phyloP scores from a whole-genome alignment of 2,888 invertebrate genomes.

The Empis stercorea region DNA sequence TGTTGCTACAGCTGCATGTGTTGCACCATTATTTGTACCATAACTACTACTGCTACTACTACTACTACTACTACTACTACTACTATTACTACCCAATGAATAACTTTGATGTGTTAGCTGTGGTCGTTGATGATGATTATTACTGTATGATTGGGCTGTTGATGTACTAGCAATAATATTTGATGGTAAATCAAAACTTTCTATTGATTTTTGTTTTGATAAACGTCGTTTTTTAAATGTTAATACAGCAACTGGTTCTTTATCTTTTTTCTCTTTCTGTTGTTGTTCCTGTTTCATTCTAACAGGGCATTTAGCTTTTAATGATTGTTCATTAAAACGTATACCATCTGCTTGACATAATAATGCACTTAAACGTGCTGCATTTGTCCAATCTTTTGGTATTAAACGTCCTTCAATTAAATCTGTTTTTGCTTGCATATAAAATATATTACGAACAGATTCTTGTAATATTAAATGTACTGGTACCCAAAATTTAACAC shows the following conservation, averaged over 20 bases:
- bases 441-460: slow-evolving; percentile 70
- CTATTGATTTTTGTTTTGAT: slow-evolving; percentile 34
- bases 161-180: background rate
- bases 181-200: slow-evolving; percentile 24
- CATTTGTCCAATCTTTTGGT: slow-evolving; percentile 54
- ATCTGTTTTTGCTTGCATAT: slow-evolving; percentile 64
- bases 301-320: slow-evolving; percentile 29
- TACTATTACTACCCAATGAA: slow-evolving; percentile 6
- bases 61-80: background rate
- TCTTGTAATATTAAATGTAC: slow-evolving; percentile 77
- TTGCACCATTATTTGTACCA: slow-evolving; percentile 2
- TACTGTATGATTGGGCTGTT: slow-evolving; percentile 6
- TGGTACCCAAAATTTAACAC: slow-evolving; percentile 83
- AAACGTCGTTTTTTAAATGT: slow-evolving; percentile 33
- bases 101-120: background rate
- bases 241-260: slow-evolving; percentile 25
- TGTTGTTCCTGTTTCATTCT: slow-evolving; percentile 25
- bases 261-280: slow-evolving; percentile 27
- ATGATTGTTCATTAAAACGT: slow-evolving; percentile 27
- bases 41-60: background rate
- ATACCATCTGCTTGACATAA: slow-evolving; percentile 49
- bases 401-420: slow-evolving; percentile 59
- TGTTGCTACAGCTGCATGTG: slow-evolving; percentile 1
- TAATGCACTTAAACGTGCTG: slow-evolving; percentile 59
- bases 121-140: background rate